Conservation (phyloP, 2,888 invertebrate genomes). For the Ptilodon capucinus region DNA sequence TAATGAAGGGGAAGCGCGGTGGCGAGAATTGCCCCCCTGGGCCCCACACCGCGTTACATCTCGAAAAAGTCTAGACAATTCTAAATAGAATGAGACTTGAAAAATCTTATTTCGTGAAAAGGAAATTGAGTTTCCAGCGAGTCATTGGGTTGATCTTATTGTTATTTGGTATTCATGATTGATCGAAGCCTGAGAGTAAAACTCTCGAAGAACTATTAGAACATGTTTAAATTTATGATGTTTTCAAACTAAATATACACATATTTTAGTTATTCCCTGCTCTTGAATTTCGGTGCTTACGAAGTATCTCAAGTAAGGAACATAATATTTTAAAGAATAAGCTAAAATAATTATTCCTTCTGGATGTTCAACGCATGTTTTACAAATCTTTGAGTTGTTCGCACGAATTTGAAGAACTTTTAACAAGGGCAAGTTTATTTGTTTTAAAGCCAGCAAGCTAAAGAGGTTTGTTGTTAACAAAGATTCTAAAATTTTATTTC, state of each 20-base stretch:
- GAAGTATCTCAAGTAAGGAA: too few species aligned
- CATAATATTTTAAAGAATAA: too few species aligned
- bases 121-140: neutral
- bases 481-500: neutral
- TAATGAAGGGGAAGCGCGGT: too few species aligned
- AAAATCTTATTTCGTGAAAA: neutral
- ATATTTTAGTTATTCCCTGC: too few species aligned
- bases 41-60: too few species aligned
- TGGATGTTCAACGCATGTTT: too few species aligned
- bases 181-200: neutral
- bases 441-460: neutral
- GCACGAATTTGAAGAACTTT: neutral
- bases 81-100: neutral
- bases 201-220: too few species aligned
- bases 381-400: neutral
- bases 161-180: neutral
- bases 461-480: neutral
- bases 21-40: too few species aligned
- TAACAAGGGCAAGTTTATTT: neutral
- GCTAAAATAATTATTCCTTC: too few species aligned
- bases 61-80: neutral
- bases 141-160: neutral
- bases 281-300: too few species aligned
- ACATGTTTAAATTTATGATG: too few species aligned
- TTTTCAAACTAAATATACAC: too few species aligned